Conservation (phyloP, 2,888 invertebrate species). For the Pammene aurita region DNA sequence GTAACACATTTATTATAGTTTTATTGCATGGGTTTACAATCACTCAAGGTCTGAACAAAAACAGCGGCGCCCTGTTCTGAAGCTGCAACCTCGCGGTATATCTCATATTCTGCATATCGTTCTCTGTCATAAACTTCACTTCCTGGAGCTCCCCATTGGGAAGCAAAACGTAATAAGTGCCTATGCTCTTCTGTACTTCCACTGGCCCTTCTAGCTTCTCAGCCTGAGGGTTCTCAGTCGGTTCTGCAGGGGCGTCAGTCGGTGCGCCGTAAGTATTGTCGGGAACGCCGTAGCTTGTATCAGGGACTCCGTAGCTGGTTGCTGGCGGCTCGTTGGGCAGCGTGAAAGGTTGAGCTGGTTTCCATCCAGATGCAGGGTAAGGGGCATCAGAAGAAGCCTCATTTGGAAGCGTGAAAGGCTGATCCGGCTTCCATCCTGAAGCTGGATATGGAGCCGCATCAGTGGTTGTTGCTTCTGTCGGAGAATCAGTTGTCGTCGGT, state of each 20-base stretch:
- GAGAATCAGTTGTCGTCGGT: conserved; percentile 72
- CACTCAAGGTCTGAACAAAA: conserved; percentile 60
- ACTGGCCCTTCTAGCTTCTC: conserved; percentile 63
- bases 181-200: conserved; percentile 65
- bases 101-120: conserved; percentile 82
- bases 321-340: conserved; percentile 67
- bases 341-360: conserved; percentile 67
- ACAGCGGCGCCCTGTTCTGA: conserved; percentile 66
- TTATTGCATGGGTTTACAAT: neutral
- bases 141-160: conserved; percentile 85
- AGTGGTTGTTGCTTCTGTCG: conserved; percentile 64
- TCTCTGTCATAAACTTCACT: conserved; percentile 82
- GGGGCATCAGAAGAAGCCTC: conserved; percentile 57
- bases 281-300: conserved; percentile 64
- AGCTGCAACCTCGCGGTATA: conserved; percentile 84
- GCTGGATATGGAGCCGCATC: conserved; percentile 64
- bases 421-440: conserved; percentile 75
- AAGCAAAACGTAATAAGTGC: conserved; percentile 85
- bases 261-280: conserved; percentile 55
- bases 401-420: conserved; percentile 63
- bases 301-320: conserved; percentile 65
- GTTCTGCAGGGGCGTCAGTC: conserved; percentile 54
- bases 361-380: conserved; percentile 76
- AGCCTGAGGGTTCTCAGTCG: conserved; percentile 67
- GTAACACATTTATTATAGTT: too few relatives aligned